Conservation (phyloP, 2,113 vertebrate genomes). For the Setophaga coronata region DNA sequence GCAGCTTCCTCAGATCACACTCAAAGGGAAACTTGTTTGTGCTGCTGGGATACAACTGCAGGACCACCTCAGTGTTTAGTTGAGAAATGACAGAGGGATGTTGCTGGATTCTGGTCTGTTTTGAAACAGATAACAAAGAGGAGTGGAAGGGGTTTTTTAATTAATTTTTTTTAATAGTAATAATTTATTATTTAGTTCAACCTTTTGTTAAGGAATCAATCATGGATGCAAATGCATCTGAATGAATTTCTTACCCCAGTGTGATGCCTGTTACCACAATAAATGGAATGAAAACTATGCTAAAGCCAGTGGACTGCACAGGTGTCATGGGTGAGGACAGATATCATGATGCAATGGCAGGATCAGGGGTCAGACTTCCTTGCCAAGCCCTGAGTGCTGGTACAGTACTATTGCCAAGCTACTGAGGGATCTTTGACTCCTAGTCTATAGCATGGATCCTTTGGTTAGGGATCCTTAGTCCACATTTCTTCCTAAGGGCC, state of each 20-base stretch:
- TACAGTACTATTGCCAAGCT: neutral
- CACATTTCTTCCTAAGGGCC: neutral
- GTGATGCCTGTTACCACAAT: neutral
- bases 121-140: neutral
- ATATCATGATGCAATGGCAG: accelerated
- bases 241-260: neutral
- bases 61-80: neutral
- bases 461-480: neutral
- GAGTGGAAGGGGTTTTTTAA: no score
- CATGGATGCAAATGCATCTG: neutral
- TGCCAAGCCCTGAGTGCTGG: neutral
- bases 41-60: neutral
- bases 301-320: neutral
- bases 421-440: neutral
- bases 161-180: neutral
- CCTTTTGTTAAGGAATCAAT: neutral
- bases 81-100: neutral
- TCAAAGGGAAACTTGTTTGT: neutral
- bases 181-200: neutral
- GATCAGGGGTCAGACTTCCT: neutral
- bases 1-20: neutral
- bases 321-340: neutral
- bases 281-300: neutral
- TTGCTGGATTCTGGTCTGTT: neutral
- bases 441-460: neutral